These are phyloP conservation scores for Tetragonula carbonaria DNA, from an alignment of 2,888 invertebrate species.

Conservation along the genomic window DNA sequence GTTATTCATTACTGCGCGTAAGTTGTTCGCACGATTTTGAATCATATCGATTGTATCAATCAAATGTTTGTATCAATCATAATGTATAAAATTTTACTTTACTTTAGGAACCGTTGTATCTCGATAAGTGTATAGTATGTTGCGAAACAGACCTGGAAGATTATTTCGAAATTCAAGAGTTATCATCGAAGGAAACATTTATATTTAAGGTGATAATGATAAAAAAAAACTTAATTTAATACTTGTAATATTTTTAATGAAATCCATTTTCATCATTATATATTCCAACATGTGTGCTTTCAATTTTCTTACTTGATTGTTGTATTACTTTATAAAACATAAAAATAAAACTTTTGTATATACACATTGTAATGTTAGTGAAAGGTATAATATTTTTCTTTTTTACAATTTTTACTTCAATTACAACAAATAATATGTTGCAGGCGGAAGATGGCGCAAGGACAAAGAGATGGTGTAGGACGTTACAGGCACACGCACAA, in stretches of 20 bases:
- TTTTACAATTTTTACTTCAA: background rate
- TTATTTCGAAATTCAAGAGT: conserved; percentile 97
- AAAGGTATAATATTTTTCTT: background rate
- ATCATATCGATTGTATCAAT: background rate
- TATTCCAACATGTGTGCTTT: background rate
- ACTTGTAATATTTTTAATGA: background rate
- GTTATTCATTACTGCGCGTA: conserved; percentile 92
- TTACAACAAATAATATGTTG: conserved; percentile 63
- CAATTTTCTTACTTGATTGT: too few species aligned
- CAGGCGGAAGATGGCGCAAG: conserved; percentile 95
- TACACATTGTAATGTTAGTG: background rate
- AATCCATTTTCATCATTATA: background rate
- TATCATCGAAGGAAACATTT: conserved; percentile 96
- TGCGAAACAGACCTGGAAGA: conserved; percentile 96
- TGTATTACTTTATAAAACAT: background rate
- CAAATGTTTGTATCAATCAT: background rate
- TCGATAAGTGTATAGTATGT: conserved; percentile 96
- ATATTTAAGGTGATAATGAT: conserved; percentile 92
- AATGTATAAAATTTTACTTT: background rate
- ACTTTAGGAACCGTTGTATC: conserved; percentile 91
- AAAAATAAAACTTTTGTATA: background rate
- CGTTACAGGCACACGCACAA: conserved; percentile 95
- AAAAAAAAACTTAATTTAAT: too few species aligned
- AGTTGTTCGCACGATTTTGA: conserved; percentile 66
- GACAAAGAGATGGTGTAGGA: conserved; percentile 95